Conservation (phyloP, 1,140 invertebrate species). For the Nixonia krombeini region DNA sequence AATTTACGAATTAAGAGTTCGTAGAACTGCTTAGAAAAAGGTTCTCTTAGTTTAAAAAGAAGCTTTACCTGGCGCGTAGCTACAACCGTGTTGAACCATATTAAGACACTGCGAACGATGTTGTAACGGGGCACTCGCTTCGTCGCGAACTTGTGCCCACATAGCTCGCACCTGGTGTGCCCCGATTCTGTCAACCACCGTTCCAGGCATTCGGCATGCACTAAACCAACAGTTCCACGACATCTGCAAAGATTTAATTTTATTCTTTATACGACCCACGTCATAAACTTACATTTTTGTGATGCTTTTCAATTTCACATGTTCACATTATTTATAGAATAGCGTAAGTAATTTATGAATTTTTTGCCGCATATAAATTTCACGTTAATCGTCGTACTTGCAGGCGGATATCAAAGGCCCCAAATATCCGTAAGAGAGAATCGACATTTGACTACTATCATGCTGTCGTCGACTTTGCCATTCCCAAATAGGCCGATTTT, state of each 20-base stretch:
- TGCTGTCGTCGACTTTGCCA: constrained; percentile 29
- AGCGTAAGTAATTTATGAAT: too few relatives aligned
- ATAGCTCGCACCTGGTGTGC: constrained; percentile 75
- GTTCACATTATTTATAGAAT: too few relatives aligned
- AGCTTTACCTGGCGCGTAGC: constrained; percentile 71
- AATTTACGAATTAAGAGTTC: too few relatives aligned
- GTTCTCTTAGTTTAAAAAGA: too few relatives aligned
- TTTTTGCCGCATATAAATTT: background rate
- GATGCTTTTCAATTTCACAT: too few relatives aligned
- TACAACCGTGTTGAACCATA: constrained; percentile 74
- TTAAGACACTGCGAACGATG: constrained; percentile 67
- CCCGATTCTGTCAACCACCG: constrained; percentile 78
- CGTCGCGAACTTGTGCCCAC: constrained; percentile 73
- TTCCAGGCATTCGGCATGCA: constrained; percentile 79
- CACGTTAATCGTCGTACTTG: constrained; percentile 52
- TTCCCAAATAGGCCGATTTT: constrained; percentile 34
- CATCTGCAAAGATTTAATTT: constrained; percentile 69
- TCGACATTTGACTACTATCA: constrained; percentile 40
- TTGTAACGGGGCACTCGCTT: constrained; percentile 72
- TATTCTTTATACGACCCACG: too few relatives aligned
- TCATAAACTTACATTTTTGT: too few relatives aligned
- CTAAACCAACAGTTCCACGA: constrained; percentile 77
- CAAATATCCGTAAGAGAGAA: constrained; percentile 50
- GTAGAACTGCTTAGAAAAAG: too few relatives aligned
- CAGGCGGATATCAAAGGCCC: constrained; percentile 64